Base-by-base conservation (phyloP, 2,888 invertebrate genomes). In the Dioctria rufipes region DNA sequence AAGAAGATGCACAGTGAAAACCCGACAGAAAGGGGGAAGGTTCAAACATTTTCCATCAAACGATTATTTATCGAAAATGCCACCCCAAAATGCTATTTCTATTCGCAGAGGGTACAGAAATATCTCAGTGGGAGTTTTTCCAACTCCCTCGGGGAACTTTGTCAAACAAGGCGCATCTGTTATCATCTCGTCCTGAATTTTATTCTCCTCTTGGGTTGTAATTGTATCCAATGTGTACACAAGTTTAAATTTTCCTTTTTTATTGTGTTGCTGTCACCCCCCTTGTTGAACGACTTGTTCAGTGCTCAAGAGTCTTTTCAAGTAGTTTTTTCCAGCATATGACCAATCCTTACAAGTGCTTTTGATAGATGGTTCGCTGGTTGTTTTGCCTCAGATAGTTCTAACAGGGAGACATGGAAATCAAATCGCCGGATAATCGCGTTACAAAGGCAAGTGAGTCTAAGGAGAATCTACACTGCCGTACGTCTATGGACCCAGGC, bases 371-470 rank as follows among this genome's bases (percentile, higher is more conserved):
- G 60, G 60, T 75, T 42, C 51, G 39, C 51, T 51, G 40, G 67
- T 13, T 80, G 43, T 42, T 25, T 60, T 77, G 69, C 39, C 49
- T 58, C 39, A 63, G 37, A 63, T 49, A 66, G 42, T 54, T 65
- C 46, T 40, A 8, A 46, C 42, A 9, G 40, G 43, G 42, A 46
- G 43, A 75, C 43, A 82, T 81, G 80, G 82, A 88, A 88, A 89
- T 88, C 87, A 87, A 89, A 88, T 89, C 87, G 88, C 85, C 86
- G 85, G 87, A 87, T 89, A 89, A 89, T 89, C 88, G 88, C 85
- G 87, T 89, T 88, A 89, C 86, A 88, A 88, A 88, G 88, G 88
- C 87, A 83, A 85, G 84, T 83, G 84, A 85, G 86, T 46, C 63
- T 40, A 49, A 40, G 51, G 42, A 69, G 13, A 63, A 78, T 65